Evolutionary conservation across 2,113 vertebrate species (phyloP).

Genomic region (Elanus axillaris): DNA sequence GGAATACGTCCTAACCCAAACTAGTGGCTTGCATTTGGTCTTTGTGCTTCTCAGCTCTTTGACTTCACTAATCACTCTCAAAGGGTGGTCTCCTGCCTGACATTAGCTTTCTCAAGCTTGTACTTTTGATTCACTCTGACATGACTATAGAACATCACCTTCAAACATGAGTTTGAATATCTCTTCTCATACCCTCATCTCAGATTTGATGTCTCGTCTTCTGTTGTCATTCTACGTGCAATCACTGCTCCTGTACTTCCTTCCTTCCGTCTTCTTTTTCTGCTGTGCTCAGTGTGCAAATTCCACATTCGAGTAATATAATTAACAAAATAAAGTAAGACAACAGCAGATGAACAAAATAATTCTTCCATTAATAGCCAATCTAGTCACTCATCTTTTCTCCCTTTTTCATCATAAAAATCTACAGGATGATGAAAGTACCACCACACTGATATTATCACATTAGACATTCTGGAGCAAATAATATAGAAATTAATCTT

Average conservation of each 20-base stretch:
- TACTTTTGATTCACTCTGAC: neutral
- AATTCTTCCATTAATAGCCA: neutral
- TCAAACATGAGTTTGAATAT: neutral
- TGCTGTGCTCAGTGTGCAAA: neutral
- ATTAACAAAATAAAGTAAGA: neutral
- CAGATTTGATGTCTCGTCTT: neutral
- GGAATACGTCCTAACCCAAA: neutral
- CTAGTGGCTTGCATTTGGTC: neutral
- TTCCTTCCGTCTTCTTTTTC: neutral
- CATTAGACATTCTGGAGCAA: neutral
- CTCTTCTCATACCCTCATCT: neutral
- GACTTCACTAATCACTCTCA: neutral
- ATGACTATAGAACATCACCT: neutral
- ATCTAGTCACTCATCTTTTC: neutral
- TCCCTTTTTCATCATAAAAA: neutral
- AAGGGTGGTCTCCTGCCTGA: neutral
- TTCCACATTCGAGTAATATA: neutral
- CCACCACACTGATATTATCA: accelerated
- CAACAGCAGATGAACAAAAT: neutral
- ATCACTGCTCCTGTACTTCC: neutral
- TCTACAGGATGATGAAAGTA: neutral
- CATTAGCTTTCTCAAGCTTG: neutral
- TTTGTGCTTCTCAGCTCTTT: neutral
- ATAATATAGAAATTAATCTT: neutral
- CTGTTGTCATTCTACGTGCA: neutral